phyloP scores from a whole-genome alignment of 1,140 invertebrate genomes.

The Drosophila leontia region DNA sequence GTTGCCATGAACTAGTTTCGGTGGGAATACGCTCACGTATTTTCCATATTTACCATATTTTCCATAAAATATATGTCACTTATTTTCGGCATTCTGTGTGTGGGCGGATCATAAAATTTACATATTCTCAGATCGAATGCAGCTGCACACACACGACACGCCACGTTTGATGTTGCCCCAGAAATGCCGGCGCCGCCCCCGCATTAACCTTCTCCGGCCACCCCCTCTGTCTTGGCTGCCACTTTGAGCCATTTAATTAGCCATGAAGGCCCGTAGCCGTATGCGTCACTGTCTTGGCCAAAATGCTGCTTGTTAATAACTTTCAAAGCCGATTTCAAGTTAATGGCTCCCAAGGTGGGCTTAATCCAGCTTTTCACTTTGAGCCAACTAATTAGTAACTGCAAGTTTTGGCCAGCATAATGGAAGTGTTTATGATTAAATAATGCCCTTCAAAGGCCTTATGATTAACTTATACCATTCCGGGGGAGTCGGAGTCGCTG shows the following conservation, averaged over 20 bases:
- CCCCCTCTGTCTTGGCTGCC: constrained; percentile 14
- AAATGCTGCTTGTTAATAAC: constrained; percentile 27
- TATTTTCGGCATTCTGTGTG: constrained; percentile 58
- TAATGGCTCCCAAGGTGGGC: constrained; percentile 5
- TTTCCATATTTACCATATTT: constrained; percentile 14
- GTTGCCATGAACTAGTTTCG: constrained; percentile 44
- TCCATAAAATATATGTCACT: constrained; percentile 42
- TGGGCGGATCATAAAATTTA: constrained; percentile 66
- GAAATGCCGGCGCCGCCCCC: constrained; percentile 75
- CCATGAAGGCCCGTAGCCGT: constrained; percentile 70
- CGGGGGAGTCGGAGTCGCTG: background rate
- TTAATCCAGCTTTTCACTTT: background rate
- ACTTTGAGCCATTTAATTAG: constrained; percentile 74
- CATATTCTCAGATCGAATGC: constrained; percentile 59
- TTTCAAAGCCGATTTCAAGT: constrained; percentile 17
- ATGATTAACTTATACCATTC: constrained; percentile 5
- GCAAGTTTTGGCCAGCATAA: constrained; percentile 4
- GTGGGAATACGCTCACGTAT: constrained; percentile 11
- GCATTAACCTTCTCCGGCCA: constrained; percentile 67
- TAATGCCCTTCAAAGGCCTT: background rate
- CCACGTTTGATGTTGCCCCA: constrained; percentile 59
- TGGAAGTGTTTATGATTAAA: constrained; percentile 7
- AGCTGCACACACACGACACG: constrained; percentile 39
- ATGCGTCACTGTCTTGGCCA: constrained; percentile 30
- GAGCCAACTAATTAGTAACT: constrained; percentile 5